Evolutionary conservation across 2,888 invertebrate genomes (phyloP), one percentile per base, ranked within the genome.

Genomic region (Melitaea athalia): DNA sequence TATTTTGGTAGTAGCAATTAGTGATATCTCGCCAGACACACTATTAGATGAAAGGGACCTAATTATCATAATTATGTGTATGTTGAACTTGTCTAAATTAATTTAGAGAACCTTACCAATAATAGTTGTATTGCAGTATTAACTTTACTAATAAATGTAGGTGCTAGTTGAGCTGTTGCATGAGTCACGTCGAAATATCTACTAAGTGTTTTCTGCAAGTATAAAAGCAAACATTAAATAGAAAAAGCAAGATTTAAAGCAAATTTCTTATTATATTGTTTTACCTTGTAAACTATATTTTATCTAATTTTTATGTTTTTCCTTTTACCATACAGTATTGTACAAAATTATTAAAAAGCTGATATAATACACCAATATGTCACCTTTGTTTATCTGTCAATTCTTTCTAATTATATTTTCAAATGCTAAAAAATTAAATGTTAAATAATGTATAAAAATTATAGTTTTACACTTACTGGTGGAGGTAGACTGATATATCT

Each of bases 141-240:
- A 2, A 98, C 94, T 95, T 99, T 99, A 87, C 99, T 99, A 57
- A 98, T 95, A 66, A 96, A 94, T 12, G 99, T 98, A 7, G 99
- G 99, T 17, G 97, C 96, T 62, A 99, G 92, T 87, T 98, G 97
- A 43, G 97, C 98, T n/a, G 98, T 98, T 3, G 97, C 97, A 85
- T 97, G 95, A 7, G 97, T 96, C n/a, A 96, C 96, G 91, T 99
- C 98, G 85, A 98, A 98, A 85, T 98, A 98, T 74, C 97, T 94
- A 71, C 95, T 94, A 64, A 98, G 84, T 0, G 98, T 98, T 92
- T 95, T 95, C 98, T 98, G 92, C 68, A 93, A 94, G 78, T 62
- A 66, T 45, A 59, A 61, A 15, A 55, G 45, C 7, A 17, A 33
- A 55, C 7, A 55, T 31, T 12, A 24, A 11, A 31, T 24, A 4